Conservation (phyloP, 2,113 vertebrate species). For the Aldabrachelys gigantea region DNA sequence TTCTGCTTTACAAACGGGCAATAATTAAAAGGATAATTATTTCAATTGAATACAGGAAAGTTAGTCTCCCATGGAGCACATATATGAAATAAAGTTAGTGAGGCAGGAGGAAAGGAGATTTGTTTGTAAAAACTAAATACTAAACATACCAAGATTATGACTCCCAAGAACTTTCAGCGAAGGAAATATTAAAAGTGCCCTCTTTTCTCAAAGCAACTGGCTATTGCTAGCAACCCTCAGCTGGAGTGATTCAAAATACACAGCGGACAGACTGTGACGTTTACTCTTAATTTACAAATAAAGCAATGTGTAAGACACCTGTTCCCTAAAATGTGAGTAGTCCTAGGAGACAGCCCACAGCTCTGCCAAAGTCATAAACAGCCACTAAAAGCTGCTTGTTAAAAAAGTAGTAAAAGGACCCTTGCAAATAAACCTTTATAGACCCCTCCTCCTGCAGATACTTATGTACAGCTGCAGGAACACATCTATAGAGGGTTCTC, state of each 20-base stretch:
- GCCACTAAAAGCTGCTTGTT: conserved; percentile 56
- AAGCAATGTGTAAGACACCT: conserved; percentile 54
- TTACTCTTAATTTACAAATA: conserved; percentile 58
- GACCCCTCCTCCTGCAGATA: conserved; percentile 43
- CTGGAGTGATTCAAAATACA: conserved; percentile 3
- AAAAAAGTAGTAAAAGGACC: conserved; percentile 55
- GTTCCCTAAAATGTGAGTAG: conserved; percentile 56
- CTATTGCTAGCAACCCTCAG: neutral
- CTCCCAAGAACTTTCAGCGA: neutral
- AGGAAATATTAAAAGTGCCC: neutral
- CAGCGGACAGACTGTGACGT: conserved; percentile 17
- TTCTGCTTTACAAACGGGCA: neutral
- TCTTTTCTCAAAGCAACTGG: neutral
- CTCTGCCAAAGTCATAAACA: conserved; percentile 56
- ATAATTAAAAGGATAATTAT: neutral
- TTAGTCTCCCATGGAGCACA: neutral
- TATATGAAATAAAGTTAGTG: neutral
- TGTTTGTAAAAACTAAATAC: neutral
- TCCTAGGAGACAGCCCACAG: conserved; percentile 5
- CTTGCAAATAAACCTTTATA: conserved; percentile 61
- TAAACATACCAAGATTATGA: neutral
- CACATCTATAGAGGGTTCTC: conserved; percentile 55
- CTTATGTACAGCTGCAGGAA: conserved; percentile 40
- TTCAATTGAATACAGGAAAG: neutral
- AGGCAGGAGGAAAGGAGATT: neutral